Evolutionary conservation across 2,797 vertebrate species (phyloP), one percentile per base, ranked within the genome.

Genomic region (Rhinichthys osculus): DNA sequence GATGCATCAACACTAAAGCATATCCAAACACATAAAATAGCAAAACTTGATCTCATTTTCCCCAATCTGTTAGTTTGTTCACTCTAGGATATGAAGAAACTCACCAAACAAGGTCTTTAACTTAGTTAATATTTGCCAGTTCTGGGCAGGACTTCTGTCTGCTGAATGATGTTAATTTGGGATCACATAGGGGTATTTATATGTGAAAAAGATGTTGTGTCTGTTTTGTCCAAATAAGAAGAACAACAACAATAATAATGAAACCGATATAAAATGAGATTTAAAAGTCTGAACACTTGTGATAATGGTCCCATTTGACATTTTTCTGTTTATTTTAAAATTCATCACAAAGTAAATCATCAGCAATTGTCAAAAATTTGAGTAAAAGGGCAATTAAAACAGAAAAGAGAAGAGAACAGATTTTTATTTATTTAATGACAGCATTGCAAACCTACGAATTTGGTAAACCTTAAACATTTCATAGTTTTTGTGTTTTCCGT

Each of bases 31-130:
- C 52, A 82, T 4, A 88, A 59, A 72, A 70, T 42, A 66, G 47
- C 42, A 21, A 88, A 50, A 71, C 38, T 69, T 72, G 81, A 84
- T 81, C 62, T 19, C 82, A 89, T 88, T 66, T n/a, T 77, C 59
- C 16, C 80, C n/a, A 19, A 4, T 50, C 52, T 59, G 66, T 82
- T 57, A 16, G 77, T 78, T 84, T 57, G 66, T 69, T 44, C 3
- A 40, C 23, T 66, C 8, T 78, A 33, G 3, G 42, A 77, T 21
- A 72, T 52, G 16, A 76, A 81, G 54, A 81, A 40, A 81, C 57
- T 59, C 33, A 52, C 7, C 52, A 73, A 86, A 83, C 62, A 50
- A 19, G 27, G 76, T 80, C 27, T 64, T 76, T 35, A 42, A 11
- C 66, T 40, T 52, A 16, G 66, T 70, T 89, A 82, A 86, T 86